Evolutionary conservation across 1,140 invertebrate species (phyloP), one percentile per base, ranked within the genome.

Genomic region (Diorhabda elongata): DNA sequence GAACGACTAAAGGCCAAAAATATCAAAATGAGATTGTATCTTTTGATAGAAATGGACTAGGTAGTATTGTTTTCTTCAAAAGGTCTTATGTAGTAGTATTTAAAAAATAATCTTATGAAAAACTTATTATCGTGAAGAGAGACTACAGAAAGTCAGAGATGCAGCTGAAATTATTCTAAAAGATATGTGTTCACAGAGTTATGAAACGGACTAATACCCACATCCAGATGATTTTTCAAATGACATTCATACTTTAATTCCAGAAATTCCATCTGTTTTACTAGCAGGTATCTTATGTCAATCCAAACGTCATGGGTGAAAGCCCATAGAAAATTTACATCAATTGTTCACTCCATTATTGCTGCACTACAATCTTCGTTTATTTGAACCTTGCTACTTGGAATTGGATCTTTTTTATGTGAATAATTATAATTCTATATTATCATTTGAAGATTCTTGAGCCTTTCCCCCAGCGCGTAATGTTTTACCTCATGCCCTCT

Each of bases 111-210:
- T 43, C 60, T 61, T n/a, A 5, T 43, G 3, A 76, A 72, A 74
- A 69, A 62, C 4, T 60, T 69, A 66, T 75, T 42, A 62, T 67
- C 63, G 67, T 68, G 71, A 75, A 69, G 77, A 76, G 69, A 58
- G 73, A 62, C 58, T 75, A 47, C 65, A 73, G 43, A 74, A 77
- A 74, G 71, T 80, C 64, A 67, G 78, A 77, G 75, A 76, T 74
- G 78, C 79, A 56, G 77, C 74, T 47, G 77, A 71, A 42, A 78
- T 81, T 72, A 79, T 81, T 76, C 68, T 70, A 58, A 77, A 79
- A 76, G 79, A 81, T 62, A 80, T 81, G 44, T 65, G 77, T 73
- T 71, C 77, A 66, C 70, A 64, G 63, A 62, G 74, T 26, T 69
- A 76, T 75, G 76, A 78, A 66, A 76, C 72, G 8, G 74, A 76